Evolutionary conservation across 1,140 invertebrate species (phyloP).

Genomic region (Eriosoma lanigerum): DNA sequence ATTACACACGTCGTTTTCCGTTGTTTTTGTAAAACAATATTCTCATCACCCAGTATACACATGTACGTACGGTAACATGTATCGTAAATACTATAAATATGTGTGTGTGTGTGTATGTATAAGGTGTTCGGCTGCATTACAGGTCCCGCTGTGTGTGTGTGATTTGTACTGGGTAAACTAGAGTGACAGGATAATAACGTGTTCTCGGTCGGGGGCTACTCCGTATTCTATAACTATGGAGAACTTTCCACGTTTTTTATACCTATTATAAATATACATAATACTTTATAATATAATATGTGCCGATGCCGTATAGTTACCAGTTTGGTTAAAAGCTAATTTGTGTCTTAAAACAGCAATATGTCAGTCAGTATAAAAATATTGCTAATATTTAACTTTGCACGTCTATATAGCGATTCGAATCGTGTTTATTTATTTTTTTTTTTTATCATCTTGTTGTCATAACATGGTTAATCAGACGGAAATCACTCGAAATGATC

Average conservation of each 20-base stretch:
- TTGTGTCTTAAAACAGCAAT: neutral
- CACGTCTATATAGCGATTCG: too few relatives aligned
- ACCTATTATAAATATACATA: neutral
- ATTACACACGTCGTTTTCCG: too few relatives aligned
- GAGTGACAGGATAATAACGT: constrained; percentile 29
- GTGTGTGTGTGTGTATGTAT: neutral
- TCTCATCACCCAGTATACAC: too few relatives aligned
- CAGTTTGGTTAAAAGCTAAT: constrained; percentile 22
- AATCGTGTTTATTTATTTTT: too few relatives aligned
- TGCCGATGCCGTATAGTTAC: too few relatives aligned
- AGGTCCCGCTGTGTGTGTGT: constrained; percentile 1
- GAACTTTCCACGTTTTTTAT: neutral
- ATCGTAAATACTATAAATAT: neutral
- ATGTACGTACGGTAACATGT: neutral
- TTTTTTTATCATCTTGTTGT: too few relatives aligned
- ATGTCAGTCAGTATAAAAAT: too few relatives aligned
- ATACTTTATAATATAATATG: too few relatives aligned
- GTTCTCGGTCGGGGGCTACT: constrained; percentile 7
- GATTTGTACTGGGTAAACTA: constrained; percentile 7
- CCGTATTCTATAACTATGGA: neutral
- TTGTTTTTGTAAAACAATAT: too few relatives aligned
- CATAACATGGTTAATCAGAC: neutral
- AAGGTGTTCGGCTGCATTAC: neutral
- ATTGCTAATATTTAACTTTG: too few relatives aligned
- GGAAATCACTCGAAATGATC: neutral